Evolutionary conservation across 2,888 invertebrate species (phyloP).

Genomic region (Empis stercorea): DNA sequence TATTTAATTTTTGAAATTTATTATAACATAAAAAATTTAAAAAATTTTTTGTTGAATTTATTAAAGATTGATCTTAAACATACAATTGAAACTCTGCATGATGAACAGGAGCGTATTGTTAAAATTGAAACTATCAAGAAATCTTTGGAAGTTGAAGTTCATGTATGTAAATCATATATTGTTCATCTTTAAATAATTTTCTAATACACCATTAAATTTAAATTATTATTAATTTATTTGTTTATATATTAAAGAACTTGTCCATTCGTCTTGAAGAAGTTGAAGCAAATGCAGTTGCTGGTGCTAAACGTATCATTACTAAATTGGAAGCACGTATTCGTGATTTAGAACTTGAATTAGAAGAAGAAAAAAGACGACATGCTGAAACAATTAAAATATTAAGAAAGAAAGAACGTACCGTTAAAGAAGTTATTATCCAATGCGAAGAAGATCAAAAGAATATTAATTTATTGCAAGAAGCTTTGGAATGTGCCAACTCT

Average conservation of each 20-base stretch:
- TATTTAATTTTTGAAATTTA: constrained; percentile 8
- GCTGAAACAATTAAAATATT: constrained; percentile 94
- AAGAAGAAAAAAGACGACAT: constrained; percentile 95
- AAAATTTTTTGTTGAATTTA: constrained; percentile 2
- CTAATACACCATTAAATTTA: not conserved
- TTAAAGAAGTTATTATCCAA: constrained; percentile 91
- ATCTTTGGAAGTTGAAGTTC: constrained; percentile 93
- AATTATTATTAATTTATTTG: not conserved
- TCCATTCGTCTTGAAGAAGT: constrained; percentile 90
- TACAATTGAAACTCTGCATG: constrained; percentile 85
- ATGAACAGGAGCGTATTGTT: constrained; percentile 92
- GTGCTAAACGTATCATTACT: constrained; percentile 93
- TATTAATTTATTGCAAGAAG: constrained; percentile 80
- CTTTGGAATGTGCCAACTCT: constrained; percentile 73
- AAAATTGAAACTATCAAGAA: constrained; percentile 97
- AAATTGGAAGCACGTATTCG: constrained; percentile 92
- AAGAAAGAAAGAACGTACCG: constrained; percentile 94
- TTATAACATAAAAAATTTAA: not conserved
- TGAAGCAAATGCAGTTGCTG: constrained; percentile 92
- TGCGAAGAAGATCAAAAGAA: constrained; percentile 97
- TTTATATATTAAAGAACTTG: constrained; percentile 47
- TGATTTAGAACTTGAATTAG: constrained; percentile 86
- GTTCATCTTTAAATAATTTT: not conserved
- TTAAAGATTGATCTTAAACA: constrained; percentile 77
- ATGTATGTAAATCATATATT: too few species aligned